A percentile compares a stretch with the other conserved stretches of the same genome.
Conservation (phyloP, 1,140 invertebrate genomes). For the Drosophila takahashii region DNA sequence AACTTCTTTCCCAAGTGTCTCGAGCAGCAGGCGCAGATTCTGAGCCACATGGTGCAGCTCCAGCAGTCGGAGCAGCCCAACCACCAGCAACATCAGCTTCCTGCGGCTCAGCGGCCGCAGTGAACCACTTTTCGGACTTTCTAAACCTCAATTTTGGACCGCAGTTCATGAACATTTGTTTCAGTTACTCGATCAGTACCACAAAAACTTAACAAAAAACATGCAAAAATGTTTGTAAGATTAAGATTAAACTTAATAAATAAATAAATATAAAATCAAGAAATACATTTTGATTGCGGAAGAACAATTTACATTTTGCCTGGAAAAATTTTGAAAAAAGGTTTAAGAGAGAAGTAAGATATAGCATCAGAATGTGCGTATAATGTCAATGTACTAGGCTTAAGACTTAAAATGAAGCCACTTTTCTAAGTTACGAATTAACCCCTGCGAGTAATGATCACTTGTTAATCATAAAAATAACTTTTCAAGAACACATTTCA, state of each 20-base stretch:
- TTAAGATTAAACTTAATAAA: conserved; percentile 35
- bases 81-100: conserved; percentile 6
- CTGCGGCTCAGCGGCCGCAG: conserved; percentile 23
- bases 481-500: too few species aligned
- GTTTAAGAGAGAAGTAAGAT: too few species aligned
- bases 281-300: too few species aligned
- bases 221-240: conserved; percentile 34
- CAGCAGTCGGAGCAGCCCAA: conserved; percentile 19
- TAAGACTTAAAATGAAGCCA: too few species aligned
- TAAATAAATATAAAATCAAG: conserved; percentile 15
- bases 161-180: background rate
- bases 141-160: conserved; percentile 4
- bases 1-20: conserved; percentile 76
- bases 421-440: too few species aligned
- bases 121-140: conserved; percentile 24
- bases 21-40: conserved; percentile 72
- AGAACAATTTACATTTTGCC: too few species aligned
- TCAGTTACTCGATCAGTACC: conserved; percentile 2
- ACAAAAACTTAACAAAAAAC: conserved; percentile 31
- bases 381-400: too few species aligned
- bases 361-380: too few species aligned
- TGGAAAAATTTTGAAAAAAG: too few species aligned
- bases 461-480: too few species aligned
- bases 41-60: conserved; percentile 49
- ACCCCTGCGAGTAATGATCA: too few species aligned